phyloP scores from a whole-genome alignment of 2,888 invertebrate species.

The Drosophila koepferae region DNA sequence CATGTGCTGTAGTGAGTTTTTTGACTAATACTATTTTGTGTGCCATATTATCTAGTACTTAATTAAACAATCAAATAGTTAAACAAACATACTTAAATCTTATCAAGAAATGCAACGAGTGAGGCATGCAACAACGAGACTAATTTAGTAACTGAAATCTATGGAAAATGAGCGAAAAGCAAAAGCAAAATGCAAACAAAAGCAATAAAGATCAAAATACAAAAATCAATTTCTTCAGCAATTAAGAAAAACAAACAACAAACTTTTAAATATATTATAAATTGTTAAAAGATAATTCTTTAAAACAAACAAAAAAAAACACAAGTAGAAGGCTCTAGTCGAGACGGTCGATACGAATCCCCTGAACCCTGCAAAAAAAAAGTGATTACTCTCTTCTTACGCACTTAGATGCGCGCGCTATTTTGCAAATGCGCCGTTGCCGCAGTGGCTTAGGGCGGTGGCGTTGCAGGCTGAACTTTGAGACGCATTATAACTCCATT shows the following conservation, averaged over 20 bases:
- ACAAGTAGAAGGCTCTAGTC: too few relatives aligned
- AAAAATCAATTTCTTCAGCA: constrained; percentile 23
- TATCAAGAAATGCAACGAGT: constrained; percentile 46
- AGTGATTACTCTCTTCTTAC: too few relatives aligned
- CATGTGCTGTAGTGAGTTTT: constrained; percentile 77
- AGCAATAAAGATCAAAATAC: constrained; percentile 42
- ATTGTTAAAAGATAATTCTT: constrained; percentile 2
- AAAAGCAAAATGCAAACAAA: constrained; percentile 36
- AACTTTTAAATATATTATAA: constrained; percentile 17
- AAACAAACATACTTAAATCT: constrained; percentile 8
- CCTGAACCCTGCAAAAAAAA: too few relatives aligned
- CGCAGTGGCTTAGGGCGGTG: too few relatives aligned
- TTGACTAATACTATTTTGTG: constrained; percentile 69
- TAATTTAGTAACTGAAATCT: constrained; percentile 40
- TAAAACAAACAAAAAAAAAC: too few relatives aligned
- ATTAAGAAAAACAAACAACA: constrained; percentile 11
- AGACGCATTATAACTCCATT: too few relatives aligned
- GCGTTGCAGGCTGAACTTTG: too few relatives aligned
- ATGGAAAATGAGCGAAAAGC: constrained; percentile 14
- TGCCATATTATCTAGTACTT: constrained; percentile 63
- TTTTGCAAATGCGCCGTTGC: too few relatives aligned
- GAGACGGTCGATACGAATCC: too few relatives aligned
- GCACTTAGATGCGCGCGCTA: too few relatives aligned
- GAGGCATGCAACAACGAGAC: constrained; percentile 64
- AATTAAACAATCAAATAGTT: constrained; percentile 14